Evolutionary conservation across 1,140 invertebrate species (phyloP), one percentile per base, ranked within the genome.

Genomic region (Maniola jurtina): DNA sequence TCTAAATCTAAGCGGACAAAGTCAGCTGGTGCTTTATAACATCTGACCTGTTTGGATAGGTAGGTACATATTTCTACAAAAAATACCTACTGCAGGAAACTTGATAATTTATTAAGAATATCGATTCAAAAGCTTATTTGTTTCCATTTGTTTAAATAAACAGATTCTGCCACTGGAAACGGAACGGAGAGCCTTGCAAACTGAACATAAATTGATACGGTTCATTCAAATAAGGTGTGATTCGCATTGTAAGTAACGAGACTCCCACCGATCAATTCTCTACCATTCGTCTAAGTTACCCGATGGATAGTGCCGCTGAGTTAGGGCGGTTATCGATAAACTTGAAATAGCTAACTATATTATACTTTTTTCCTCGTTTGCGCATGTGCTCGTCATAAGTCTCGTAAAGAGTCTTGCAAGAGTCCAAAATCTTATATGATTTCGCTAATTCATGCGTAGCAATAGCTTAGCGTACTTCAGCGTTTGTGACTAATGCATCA

Each of bases 211-310:
- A 57, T 57, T 15, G 52, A 55, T 58, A 48, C 38, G 58, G 48
- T 55, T 52, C 55, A 42, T 45, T 50, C 54, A 58, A 63, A 63
- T 63, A 64, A 68, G 63, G 62, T 63, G 63, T 61, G 58, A 68
- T 70, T 65, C 60, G 45, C 62, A 60, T 64, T 68, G 66, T 68
- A 55, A 59, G 66, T 60, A 65, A 72, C 65, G 55, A 68, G 66
- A 65, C 56, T 38, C 47, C 35, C 59, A 55, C 66, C 54, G 66
- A 66, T 71, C 65, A 68, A 72, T 72, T 66, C 68, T 59, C 42
- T 56, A 54, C 62, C 56, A 72, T 72, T 72, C 66, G 62, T 68
- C 66, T 65, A 58, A 56, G 69, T 60, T 52, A 25, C 48, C 63
- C 61, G 47, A 34, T 65, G 33, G 56, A 5, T 61, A 65, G 62